Evolutionary conservation across 2,888 invertebrate genomes (phyloP), one percentile per base, ranked within the genome.

Genomic region (Pemphredon lugubris): DNA sequence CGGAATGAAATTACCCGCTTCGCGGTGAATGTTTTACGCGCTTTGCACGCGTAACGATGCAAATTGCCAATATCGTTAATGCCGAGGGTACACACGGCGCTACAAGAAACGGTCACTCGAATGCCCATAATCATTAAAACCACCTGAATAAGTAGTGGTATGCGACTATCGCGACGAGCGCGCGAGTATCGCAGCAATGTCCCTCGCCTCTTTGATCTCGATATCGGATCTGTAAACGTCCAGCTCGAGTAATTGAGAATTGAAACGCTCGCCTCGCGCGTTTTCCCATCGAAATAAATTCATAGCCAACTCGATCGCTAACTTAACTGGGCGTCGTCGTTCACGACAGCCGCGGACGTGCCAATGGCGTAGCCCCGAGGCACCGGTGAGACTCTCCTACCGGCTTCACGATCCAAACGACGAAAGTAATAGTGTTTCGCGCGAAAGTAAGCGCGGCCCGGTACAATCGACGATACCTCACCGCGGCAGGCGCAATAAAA

Each of bases 1-100:
- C 18, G 44, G 59, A 70, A 70, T 70, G 67, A 48, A 70, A 70
- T 70, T 67, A 67, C n/a, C n/a, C n/a, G n/a, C n/a, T 30, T 30
- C 9, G 9, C 9, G 30, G 1, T 30, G 30, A 30, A 30, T 30
- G 9, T 2, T 30, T 9, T 30, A 2, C 30, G 1, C 7, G n/a
- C n/a, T n/a, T 2, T 30, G 30, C 9, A 30, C 1, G 9, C 6
- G 9, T 30, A 30, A 9, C 30, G 7, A 30, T 6, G 30, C 30
- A n/a, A n/a, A n/a, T 30, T 30, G 6, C 9, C 9, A 30, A 30
- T 2, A 9, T 30, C 30, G 2, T 30, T 30, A 30, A 30, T 2
- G 30, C 30, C 7, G 2, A 30, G 30, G 7, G 30, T 0, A 1
- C 2, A 30, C 9, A 30, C 30, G 9, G 9, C 30, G 30, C 9